Evolutionary conservation across 1,140 invertebrate genomes (phyloP).

Genomic region (Drosophila repleta): DNA sequence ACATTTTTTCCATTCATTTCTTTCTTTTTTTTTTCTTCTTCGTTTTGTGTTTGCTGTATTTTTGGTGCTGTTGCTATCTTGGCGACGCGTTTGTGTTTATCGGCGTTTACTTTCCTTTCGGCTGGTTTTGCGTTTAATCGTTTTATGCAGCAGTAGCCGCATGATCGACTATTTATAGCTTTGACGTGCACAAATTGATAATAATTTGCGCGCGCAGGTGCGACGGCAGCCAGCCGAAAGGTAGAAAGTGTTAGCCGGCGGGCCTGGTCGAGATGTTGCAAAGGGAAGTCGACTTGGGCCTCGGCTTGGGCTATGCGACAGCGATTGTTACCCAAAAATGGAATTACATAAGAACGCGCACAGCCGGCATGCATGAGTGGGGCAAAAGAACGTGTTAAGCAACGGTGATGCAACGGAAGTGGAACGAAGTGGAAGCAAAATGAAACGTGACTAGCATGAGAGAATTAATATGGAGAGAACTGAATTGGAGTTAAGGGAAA

Average conservation of each 20-base stretch:
- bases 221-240: slow-evolving; percentile 22
- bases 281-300: background rate
- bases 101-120: slow-evolving; percentile 37
- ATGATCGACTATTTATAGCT: slow-evolving; percentile 71
- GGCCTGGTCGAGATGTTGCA: slow-evolving; percentile 1
- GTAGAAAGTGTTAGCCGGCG: slow-evolving; percentile 65
- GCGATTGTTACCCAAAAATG: background rate
- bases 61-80: background rate
- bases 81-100: background rate
- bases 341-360: slow-evolving; percentile 32
- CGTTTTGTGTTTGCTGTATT: background rate
- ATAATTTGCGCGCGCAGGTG: slow-evolving; percentile 63
- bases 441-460: slow-evolving; percentile 1
- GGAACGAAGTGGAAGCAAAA: slow-evolving; percentile 17
- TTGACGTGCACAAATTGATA: slow-evolving; percentile 79
- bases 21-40: background rate
- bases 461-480: too few relatives aligned
- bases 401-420: background rate
- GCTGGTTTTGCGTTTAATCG: slow-evolving; percentile 28
- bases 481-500: too few relatives aligned
- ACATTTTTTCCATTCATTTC: background rate
- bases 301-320: background rate
- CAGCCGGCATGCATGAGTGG: slow-evolving; percentile 3
- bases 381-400: background rate
- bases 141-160: slow-evolving; percentile 22